These are phyloP conservation scores for Chiloscyllium punctatum DNA, from an alignment of 2,797 vertebrate species.

Conservation along the genomic window DNA sequence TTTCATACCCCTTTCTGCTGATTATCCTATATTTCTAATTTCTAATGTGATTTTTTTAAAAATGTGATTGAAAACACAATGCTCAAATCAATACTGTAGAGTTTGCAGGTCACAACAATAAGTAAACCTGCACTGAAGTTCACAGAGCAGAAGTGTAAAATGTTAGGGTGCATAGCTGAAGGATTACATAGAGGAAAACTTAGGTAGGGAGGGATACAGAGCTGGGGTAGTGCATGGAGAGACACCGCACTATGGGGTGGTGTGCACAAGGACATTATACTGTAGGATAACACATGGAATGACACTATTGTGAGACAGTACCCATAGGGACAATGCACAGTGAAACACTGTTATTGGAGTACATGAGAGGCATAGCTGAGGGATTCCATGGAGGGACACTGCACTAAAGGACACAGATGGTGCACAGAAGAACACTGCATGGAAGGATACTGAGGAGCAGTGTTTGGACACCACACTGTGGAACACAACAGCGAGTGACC, in stretches of 20 bases:
- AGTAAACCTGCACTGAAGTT: background rate
- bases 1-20: background rate
- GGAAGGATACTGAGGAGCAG: background rate
- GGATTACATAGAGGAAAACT: background rate
- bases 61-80: background rate
- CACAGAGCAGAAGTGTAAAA: background rate
- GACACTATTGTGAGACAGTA: too few species aligned
- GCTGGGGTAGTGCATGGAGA: too few species aligned
- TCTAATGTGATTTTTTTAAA: background rate
- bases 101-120: background rate
- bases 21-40: background rate
- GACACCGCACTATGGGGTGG: background rate
- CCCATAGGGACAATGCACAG: too few species aligned
- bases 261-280: background rate
- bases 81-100: background rate
- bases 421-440: too few species aligned
- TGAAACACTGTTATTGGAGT: too few species aligned
- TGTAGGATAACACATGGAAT: background rate
- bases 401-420: background rate
- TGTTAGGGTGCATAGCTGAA: too few species aligned
- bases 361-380: too few species aligned
- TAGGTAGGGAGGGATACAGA: background rate
- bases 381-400: background rate
- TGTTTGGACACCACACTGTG: background rate
- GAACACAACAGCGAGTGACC: background rate